These are phyloP conservation scores for Phalacrocorax aristotelis DNA, from an alignment of 2,113 vertebrate species.

Conservation along the genomic window DNA sequence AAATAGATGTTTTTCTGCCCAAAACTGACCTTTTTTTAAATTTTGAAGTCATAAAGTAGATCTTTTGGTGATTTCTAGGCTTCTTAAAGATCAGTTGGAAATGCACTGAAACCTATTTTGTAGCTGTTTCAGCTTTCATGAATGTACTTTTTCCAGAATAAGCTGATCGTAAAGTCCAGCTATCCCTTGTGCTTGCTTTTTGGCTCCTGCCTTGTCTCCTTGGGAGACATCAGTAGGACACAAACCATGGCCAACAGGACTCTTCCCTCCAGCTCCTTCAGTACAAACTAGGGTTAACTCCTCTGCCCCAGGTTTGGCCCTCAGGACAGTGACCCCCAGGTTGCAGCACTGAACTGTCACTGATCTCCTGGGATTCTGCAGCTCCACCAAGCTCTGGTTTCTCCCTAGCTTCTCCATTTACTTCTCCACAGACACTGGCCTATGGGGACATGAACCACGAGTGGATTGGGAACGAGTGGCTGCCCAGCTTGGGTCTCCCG, in stretches of 20 bases:
- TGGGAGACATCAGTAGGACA: not conserved
- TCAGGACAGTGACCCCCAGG: not conserved
- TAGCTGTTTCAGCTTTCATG: not conserved
- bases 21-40: not conserved
- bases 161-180: not conserved
- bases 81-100: not conserved
- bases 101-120: not conserved
- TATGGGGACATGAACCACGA: constrained; percentile 99
- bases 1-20: not conserved
- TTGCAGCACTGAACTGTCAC: not conserved
- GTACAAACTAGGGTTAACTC: not conserved
- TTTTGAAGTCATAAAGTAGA: not conserved
- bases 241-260: not conserved
- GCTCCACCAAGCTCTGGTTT: not conserved
- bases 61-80: not conserved
- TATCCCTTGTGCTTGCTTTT: not conserved
- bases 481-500: constrained; percentile 92
- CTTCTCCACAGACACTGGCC: constrained; percentile 85
- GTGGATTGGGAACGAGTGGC: constrained; percentile 98
- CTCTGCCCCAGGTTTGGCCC: not conserved
- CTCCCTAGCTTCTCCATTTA: not conserved
- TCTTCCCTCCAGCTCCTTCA: not conserved
- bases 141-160: not conserved
- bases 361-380: not conserved
- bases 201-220: not conserved